Conservation (phyloP, 1,140 invertebrate species). For the Stegodyphus dumicola region DNA sequence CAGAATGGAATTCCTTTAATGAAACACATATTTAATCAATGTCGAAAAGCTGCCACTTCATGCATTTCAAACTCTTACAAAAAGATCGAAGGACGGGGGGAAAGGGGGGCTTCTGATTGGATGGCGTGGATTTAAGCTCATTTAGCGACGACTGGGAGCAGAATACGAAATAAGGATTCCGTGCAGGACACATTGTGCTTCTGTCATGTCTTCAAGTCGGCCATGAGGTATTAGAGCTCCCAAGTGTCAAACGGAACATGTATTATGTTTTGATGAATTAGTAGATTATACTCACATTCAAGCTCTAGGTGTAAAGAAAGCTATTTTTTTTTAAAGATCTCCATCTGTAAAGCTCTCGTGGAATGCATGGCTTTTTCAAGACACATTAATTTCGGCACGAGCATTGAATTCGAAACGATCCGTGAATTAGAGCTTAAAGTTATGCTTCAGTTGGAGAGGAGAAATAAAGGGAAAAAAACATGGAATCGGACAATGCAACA, state of each 20-base stretch:
- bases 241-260: constrained; percentile 42
- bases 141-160: not conserved
- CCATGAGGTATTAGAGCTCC: constrained; percentile 31
- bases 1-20: constrained; percentile 18
- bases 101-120: constrained; percentile 20
- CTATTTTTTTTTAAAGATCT: not conserved
- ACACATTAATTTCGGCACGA: constrained; percentile 42
- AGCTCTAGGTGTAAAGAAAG: constrained; percentile 4
- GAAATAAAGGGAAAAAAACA: too few species aligned
- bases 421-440: not conserved
- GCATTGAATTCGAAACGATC: constrained; percentile 20
- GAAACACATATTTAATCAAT: constrained; percentile 54
- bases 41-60: constrained; percentile 31
- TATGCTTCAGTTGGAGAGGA: too few species aligned
- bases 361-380: constrained; percentile 13
- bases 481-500: too few species aligned
- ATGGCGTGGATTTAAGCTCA: constrained; percentile 36
- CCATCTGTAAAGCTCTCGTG: constrained; percentile 20
- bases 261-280: constrained; percentile 55
- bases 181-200: constrained; percentile 14
- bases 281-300: constrained; percentile 39
- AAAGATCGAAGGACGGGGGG: not conserved
- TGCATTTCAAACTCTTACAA: constrained; percentile 8
- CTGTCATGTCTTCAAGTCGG: constrained; percentile 9
- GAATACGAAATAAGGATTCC: constrained; percentile 33